Evolutionary conservation across 2,888 invertebrate genomes (phyloP), one percentile per base, ranked within the genome.

Genomic region (Acronicta leporina): DNA sequence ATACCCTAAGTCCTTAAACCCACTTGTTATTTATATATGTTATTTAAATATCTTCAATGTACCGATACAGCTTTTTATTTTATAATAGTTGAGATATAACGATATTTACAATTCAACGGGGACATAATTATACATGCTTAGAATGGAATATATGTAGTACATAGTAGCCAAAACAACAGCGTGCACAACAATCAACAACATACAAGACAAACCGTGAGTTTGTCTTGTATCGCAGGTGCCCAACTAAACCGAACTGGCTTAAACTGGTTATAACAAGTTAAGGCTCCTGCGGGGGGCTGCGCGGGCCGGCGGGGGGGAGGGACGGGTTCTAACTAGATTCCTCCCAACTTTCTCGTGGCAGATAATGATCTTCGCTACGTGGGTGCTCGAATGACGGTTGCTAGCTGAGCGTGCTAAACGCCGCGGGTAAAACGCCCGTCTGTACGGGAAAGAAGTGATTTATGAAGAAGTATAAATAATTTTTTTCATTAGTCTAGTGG

Each of bases 361-460:
- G 94, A 94, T 94, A 94, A 94, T 94, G 92, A 94, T 94, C 94
- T 94, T 94, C 88, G 86, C 83, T 88, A 89, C 91, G 92, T 90
- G 92, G 92, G 92, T 89, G 91, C 90, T 73, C 68, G 75, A 73
- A 56, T 49, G 76, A 57, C 10, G 65, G 64, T 20, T 35, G 13
- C 54, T 10, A 58, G 60, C 45, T 57, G 54, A 57, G 85, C 85
- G 82, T 74, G 51, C 20, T 4, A 41, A 67, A 82, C 82, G 86
- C 83, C 45, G 83, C 85, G 82, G 63, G 56, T 55, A 1, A 20
- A 8, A 65, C 67, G 75, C 67, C 35, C 66, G 68, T 75, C 11
- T 71, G 48, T 5, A 42, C 0, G 5, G 13, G n/a, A n/a, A n/a
- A n/a, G n/a, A n/a, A n/a, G n/a, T n/a, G n/a, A n/a, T n/a, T n/a